Evolutionary conservation across 2,113 vertebrate genomes (phyloP), one percentile per base, ranked within the genome.

Genomic region (Dryoscopus gambensis): DNA sequence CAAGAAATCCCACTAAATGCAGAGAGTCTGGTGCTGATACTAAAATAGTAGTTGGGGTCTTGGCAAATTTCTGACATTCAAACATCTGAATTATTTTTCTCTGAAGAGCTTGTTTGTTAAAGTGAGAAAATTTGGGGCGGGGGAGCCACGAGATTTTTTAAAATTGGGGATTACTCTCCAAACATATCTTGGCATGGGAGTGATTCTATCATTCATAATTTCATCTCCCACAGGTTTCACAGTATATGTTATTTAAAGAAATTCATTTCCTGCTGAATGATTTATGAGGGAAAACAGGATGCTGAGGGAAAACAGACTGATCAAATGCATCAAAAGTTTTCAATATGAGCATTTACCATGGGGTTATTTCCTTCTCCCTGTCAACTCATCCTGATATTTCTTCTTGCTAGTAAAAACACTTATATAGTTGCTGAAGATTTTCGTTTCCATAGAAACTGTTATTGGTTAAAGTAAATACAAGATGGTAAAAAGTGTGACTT

Each of bases 391-490:
- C 95, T 60, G 94, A 24, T 96, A 96, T 96, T 98, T 95, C 94
- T 95, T 84, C 92, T 94, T 40, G 57, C 91, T 94, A 82, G 94
- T 92, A 96, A 93, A 96, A 94, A 73, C 93, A 92, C 80, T 96
- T 80, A 49, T 3, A 89, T 52, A 65, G 96, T 95, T 97, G 96
- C 97, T 93, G 96, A 97, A 97, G 95, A 91, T 92, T 97, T 97
- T 90, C 68, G 97, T 98, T 98, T 97, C 98, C 98, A 98, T 98
- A 98, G 98, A 98, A 98, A 98, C 98, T 95, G 94, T 95, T 97
- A 95, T 93, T 87, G 92, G 90, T 86, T 69, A 35, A 93, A 87
- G 52, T 94, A 96, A 96, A 94, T 85, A 94, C 73, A 92, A 90
- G 67, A 94, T 52, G 86, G 63, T 16, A 75, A 90, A 31, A 89